These are phyloP conservation scores for Nothura maculosa DNA, from an alignment of 2,797 vertebrate genomes.

Conservation along the genomic window DNA sequence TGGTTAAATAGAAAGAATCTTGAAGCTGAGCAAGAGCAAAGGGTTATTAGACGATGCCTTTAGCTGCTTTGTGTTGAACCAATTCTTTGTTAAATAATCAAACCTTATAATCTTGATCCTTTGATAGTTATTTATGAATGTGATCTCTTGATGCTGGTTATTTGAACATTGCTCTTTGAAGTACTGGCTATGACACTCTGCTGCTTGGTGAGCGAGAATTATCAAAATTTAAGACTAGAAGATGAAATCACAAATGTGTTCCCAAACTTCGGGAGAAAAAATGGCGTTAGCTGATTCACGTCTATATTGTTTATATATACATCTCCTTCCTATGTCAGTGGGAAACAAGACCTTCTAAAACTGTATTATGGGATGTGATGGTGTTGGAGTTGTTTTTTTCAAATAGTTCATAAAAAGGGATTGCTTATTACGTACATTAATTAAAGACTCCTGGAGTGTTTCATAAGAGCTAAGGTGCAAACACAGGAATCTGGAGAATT, in stretches of 20 bases:
- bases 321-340: not conserved
- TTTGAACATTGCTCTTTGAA: not conserved
- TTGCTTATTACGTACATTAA: not conserved
- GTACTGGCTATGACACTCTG: not conserved
- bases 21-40: not conserved
- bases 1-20: not conserved
- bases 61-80: not conserved
- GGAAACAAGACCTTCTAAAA: not conserved
- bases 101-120: not conserved
- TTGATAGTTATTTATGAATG: not conserved
- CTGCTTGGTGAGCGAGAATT: not conserved
- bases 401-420: not conserved
- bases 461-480: not conserved
- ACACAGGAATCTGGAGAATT: not conserved
- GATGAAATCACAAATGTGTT: not conserved
- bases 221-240: not conserved
- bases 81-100: constrained; percentile 7
- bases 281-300: not conserved
- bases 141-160: not conserved
- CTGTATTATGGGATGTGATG: not conserved
- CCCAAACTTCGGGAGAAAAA: not conserved
- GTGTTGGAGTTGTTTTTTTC: not conserved
- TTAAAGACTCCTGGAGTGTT: not conserved
- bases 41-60: not conserved
- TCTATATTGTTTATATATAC: not conserved